Evolutionary conservation across 2,797 vertebrate genomes (phyloP), one percentile per base, ranked within the genome.

Genomic region (Hypotaenidia philippensis): DNA sequence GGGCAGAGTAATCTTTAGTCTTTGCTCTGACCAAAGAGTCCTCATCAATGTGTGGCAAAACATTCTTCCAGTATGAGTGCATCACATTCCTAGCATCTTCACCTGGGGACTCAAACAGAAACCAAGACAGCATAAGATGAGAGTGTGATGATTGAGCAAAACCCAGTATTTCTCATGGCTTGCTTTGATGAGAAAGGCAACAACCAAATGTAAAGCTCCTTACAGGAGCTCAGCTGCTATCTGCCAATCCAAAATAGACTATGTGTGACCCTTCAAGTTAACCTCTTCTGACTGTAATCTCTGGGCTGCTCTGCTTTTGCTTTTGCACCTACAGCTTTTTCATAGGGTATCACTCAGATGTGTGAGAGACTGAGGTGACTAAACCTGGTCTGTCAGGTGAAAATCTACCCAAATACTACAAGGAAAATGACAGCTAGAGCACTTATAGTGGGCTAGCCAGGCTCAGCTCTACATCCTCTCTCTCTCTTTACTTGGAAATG

Each of bases 301-400:
- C 68, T 61, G 49, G 56, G 57, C 32, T 84, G 38, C 68, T 81
- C 74, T 96, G 76, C 79, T 85, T 84, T 92, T 84, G 36, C 79
- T 90, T 94, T 87, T 47, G 82, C 44, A 89, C 53, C 78, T 85
- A 57, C 55, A 71, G 55, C 50, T n/a, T 84, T 88, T 93, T 69
- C 84, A 65, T 5, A 84, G 60, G 66, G 70, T 72, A 92, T 75
- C 34, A 52, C 31, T 91, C 40, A 47, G 40, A 31, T 40, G 63
- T 63, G 32, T 74, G 60, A 91, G 59, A 83, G 64, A 86, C n/a
- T 44, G 41, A 72, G 69, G 82, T 69, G 55, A 91, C 55, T 89
- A 95, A 94, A 92, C 60, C 57, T 94, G 59, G 65, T 87, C 63
- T 95, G 34, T 74, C 75, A 92, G 81, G 78, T 76, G 38, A 83